A percentile compares a stretch with the other conserved stretches of the same genome.
These are phyloP conservation scores for Verasper variegatus DNA, from an alignment of 2,113 vertebrate species.

Conservation along the genomic window DNA sequence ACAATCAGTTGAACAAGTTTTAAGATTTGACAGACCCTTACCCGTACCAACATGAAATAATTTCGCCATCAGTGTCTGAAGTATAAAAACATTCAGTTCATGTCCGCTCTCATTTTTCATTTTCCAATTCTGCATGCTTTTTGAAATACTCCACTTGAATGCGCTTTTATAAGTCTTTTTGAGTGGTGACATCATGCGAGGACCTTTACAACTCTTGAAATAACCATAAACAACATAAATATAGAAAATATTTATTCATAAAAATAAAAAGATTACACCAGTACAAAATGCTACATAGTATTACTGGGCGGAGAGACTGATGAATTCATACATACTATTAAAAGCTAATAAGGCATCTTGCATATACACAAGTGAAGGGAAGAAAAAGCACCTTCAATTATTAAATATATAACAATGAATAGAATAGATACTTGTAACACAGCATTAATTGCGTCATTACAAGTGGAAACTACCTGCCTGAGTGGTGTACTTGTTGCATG, in stretches of 20 bases:
- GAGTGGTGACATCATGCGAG: too few species aligned
- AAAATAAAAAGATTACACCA: constrained; percentile 79
- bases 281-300: constrained; percentile 86
- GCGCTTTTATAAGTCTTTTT: too few species aligned
- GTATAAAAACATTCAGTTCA: too few species aligned
- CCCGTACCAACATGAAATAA: too few species aligned
- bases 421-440: constrained; percentile 60
- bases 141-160: too few species aligned
- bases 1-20: too few species aligned
- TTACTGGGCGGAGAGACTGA: constrained; percentile 79
- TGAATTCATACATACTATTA: constrained; percentile 74
- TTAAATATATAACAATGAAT: constrained; percentile 68
- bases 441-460: constrained; percentile 58
- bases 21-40: too few species aligned
- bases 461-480: constrained; percentile 49
- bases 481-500: constrained; percentile 40
- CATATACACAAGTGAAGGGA: constrained; percentile 76
- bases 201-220: not conserved
- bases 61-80: too few species aligned
- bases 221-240: constrained; percentile 61
- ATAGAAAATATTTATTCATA: constrained; percentile 87
- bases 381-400: constrained; percentile 65
- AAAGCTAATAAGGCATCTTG: constrained; percentile 80
- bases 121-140: too few species aligned
- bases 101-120: too few species aligned